Base-by-base conservation (phyloP, 2,888 invertebrate genomes). In the Fragum sueziense region DNA sequence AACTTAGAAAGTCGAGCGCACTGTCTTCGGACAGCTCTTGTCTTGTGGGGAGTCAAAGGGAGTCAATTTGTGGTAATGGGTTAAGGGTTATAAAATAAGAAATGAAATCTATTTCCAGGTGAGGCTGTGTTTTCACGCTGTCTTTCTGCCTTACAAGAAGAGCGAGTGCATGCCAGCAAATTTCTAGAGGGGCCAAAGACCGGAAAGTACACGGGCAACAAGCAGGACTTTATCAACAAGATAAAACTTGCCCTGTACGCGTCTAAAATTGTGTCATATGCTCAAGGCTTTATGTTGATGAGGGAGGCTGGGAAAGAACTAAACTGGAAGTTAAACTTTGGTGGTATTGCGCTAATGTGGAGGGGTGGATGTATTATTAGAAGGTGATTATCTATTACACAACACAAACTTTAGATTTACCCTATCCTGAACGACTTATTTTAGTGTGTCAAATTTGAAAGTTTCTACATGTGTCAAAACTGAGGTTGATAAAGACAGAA, bases 311-410 rank as follows among this genome's bases (percentile, higher is more conserved):
- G 98, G 20, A 96, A 96, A 92, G 95, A 97, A 87, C 96, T 97
- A 91, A 95, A 96, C 7, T 99, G 99, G 99, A 96, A 97, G 84
- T 94, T 99, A 80, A 99, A 99, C 94, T 98, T 98, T 91, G 99
- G 99, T 69, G 97, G 97, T 74, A 98, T 99, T 85, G 99, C 99
- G 0, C 94, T 99, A 59, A 99, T 99, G 99, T 99, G 99, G 99
- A 95, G 99, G 82, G 99, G 99, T 22, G 99, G 99, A n/a, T 99
- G 99, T 93, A 99, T 99, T 91, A 99, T 98, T 91, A 95, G 99
- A 92, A 97, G 97, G 96, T 95, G 31, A n/a, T n/a, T n/a, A n/a
- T n/a, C n/a, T n/a, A n/a, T n/a, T n/a, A n/a, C n/a, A n/a, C n/a
- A n/a, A n/a, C n/a, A n/a, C n/a, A n/a, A n/a, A n/a, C n/a, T n/a